Conservation (phyloP, 2,888 invertebrate genomes). For the Tolmerus cingulatus region DNA sequence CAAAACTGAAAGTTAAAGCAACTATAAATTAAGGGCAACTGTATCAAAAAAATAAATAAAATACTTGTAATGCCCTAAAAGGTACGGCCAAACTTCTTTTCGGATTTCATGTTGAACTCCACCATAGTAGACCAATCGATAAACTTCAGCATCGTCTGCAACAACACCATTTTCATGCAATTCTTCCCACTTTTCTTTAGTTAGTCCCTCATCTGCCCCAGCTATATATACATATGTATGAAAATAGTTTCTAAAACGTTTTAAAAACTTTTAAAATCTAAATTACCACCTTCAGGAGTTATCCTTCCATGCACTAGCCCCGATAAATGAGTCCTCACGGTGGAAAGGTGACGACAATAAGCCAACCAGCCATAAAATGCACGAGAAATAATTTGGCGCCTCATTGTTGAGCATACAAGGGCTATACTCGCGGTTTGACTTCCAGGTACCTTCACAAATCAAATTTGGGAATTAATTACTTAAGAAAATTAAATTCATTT, state of each 20-base stretch:
- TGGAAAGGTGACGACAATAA: slow-evolving; percentile 90
- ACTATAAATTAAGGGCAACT: slow-evolving; percentile 68
- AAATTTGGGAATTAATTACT: too few relatives aligned
- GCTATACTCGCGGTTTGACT: slow-evolving; percentile 70
- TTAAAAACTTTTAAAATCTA: not conserved
- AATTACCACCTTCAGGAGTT: slow-evolving; percentile 67
- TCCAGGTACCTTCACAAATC: slow-evolving; percentile 50
- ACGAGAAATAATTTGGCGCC: slow-evolving; percentile 90
- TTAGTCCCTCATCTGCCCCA: slow-evolving; percentile 75
- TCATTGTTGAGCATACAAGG: slow-evolving; percentile 93
- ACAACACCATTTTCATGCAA: slow-evolving; percentile 72
- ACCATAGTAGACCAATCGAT: slow-evolving; percentile 85
- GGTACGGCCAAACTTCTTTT: slow-evolving; percentile 86
- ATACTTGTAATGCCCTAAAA: slow-evolving; percentile 81
- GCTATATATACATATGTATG: slow-evolving; percentile 58
- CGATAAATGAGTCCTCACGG: slow-evolving; percentile 90
- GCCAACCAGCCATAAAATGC: slow-evolving; percentile 98
- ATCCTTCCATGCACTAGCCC: slow-evolving; percentile 83
- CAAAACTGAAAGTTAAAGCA: slow-evolving; percentile 66
- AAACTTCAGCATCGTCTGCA: slow-evolving; percentile 75
- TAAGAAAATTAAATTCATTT: too few relatives aligned
- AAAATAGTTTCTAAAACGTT: not conserved
- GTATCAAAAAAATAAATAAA: not conserved
- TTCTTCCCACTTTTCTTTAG: slow-evolving; percentile 76
- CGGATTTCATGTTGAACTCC: slow-evolving; percentile 83